Percentiles rank a stretch among this genome's conserved stretches.
These are phyloP conservation scores for Sebastes taczanowskii DNA, from an alignment of 2,797 vertebrate species.

Conservation along the genomic window DNA sequence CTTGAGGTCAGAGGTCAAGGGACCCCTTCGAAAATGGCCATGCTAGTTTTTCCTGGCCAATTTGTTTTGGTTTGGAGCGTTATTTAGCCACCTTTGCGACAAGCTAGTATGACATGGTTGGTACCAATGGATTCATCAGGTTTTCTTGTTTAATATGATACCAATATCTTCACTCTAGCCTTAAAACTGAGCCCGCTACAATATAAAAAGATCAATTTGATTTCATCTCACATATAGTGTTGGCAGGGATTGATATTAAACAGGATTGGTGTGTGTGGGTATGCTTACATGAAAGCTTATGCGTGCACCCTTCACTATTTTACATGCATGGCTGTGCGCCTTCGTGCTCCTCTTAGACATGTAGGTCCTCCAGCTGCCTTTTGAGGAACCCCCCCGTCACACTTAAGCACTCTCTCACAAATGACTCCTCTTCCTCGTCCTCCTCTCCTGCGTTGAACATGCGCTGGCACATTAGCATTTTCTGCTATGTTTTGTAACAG, in stretches of 20 bases:
- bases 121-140: accelerated
- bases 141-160: too few species aligned
- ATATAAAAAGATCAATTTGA: too few species aligned
- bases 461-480: background rate
- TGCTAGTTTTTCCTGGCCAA: too few species aligned
- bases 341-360: background rate
- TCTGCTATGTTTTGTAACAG: background rate
- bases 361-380: slow-evolving; percentile 19
- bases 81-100: too few species aligned
- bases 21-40: too few species aligned
- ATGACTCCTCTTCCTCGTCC: slow-evolving; percentile 49
- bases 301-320: background rate
- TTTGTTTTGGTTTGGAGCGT: too few species aligned
- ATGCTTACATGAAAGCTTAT: background rate
- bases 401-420: slow-evolving; percentile 43
- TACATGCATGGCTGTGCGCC: background rate
- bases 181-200: too few species aligned
- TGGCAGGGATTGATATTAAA: background rate
- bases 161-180: accelerated
- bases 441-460: background rate
- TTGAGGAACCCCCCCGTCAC: slow-evolving; percentile 43
- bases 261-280: background rate
- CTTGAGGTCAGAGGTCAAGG: too few species aligned
- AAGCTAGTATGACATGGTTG: too few species aligned
- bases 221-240: background rate